A percentile compares a stretch with the other conserved stretches of the same genome.
Evolutionary conservation across 2,113 vertebrate genomes (phyloP).

Genomic region (Saccopteryx bilineata): DNA sequence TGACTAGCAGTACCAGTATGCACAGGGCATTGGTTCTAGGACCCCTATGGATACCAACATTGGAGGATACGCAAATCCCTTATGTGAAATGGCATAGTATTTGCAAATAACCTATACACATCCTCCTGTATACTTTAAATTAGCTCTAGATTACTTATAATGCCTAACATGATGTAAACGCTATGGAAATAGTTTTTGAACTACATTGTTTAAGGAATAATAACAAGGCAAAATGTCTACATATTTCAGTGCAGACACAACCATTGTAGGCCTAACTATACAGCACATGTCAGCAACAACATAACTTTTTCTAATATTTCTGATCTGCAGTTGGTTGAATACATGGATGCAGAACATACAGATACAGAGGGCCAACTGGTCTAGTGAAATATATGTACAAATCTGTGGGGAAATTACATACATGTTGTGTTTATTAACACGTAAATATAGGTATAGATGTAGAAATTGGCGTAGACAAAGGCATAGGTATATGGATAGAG

Average conservation of each 20-base stretch:
- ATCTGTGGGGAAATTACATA: neutral
- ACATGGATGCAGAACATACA: neutral
- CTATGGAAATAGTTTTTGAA: neutral
- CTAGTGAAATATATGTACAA: neutral
- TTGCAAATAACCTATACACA: neutral
- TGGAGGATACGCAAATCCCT: neutral
- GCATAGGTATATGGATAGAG: fast-evolving
- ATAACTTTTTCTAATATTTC: neutral
- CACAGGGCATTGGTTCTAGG: neutral
- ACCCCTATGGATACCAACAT: neutral
- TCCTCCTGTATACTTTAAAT: neutral
- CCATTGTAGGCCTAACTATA: neutral
- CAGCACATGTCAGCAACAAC: neutral
- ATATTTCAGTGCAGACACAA: neutral
- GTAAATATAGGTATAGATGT: neutral
- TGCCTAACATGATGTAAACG: neutral
- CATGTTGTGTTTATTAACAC: neutral
- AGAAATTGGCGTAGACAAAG: neutral
- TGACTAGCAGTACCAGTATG: neutral
- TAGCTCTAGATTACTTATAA: neutral
- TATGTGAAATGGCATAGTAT: neutral
- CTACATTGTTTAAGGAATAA: neutral
- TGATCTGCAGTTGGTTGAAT: neutral
- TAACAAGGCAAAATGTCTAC: neutral
- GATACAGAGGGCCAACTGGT: neutral